These are phyloP conservation scores for Blomia tropicalis DNA, from an alignment of 2,888 invertebrate genomes.

Conservation along the genomic window DNA sequence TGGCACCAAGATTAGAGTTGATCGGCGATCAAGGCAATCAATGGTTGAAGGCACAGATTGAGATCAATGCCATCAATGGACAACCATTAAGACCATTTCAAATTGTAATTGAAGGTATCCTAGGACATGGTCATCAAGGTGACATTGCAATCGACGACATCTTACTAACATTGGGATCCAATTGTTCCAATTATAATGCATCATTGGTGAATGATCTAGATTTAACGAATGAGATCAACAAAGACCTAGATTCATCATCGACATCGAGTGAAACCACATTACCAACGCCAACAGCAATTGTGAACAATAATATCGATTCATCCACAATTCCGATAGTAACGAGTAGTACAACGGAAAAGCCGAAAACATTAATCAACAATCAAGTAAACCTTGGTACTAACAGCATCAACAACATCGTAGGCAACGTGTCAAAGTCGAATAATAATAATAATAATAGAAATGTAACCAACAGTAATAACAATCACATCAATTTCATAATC, in stretches of 20 bases:
- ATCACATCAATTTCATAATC: not conserved
- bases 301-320: too few relatives aligned
- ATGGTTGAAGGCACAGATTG: conserved; percentile 46
- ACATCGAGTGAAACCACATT: too few relatives aligned
- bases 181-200: not conserved
- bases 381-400: too few relatives aligned
- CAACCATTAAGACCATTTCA: conserved; percentile 41
- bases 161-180: not conserved
- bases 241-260: too few relatives aligned
- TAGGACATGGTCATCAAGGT: conserved; percentile 50
- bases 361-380: not conserved
- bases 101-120: conserved; percentile 58
- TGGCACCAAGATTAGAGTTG: conserved; percentile 45
- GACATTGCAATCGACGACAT: conserved; percentile 71
- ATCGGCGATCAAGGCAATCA: conserved; percentile 51
- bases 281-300: too few relatives aligned
- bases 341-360: not conserved
- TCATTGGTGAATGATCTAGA: not conserved
- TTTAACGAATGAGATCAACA: not conserved
- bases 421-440: not conserved
- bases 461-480: not conserved
- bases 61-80: conserved; percentile 36
- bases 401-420: too few relatives aligned
- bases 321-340: not conserved
- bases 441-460: not conserved